Percentiles rank a stretch among this genome's conserved stretches.
phyloP scores from a whole-genome alignment of 2,113 vertebrate genomes.

The Oncorhynchus kisutch region DNA sequence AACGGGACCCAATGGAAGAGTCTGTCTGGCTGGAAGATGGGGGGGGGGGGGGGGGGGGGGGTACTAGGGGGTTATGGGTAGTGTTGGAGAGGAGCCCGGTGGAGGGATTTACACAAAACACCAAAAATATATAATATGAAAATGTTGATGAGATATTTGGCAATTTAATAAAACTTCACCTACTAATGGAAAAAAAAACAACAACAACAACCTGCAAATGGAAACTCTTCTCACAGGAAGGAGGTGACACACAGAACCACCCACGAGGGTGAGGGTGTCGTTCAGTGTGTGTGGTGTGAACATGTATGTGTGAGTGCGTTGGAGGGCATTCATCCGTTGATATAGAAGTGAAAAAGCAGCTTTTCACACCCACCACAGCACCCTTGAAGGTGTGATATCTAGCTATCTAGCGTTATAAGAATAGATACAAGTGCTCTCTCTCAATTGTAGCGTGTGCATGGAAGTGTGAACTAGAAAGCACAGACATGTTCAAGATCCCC shows the following conservation, averaged over 20 bases:
- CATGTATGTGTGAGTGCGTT: conserved; percentile 35
- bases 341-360: conserved; percentile 24
- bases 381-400: conserved; percentile 15
- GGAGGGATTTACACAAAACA: conserved; percentile 17
- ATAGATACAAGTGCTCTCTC: conserved; percentile 8
- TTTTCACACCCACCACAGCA: conserved; percentile 9
- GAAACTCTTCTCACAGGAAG: conserved; percentile 79
- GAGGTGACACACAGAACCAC: conserved; percentile 67
- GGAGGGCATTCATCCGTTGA: conserved; percentile 30
- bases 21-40: neutral
- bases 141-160: neutral
- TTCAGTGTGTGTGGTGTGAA: conserved; percentile 13
- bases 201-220: conserved; percentile 49
- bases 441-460: neutral
- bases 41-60: neutral
- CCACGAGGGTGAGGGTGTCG: conserved; percentile 54
- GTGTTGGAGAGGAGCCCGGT: too few species aligned
- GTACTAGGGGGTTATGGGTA: too few species aligned
- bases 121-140: neutral
- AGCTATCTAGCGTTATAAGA: conserved; percentile 14
- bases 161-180: conserved; percentile 33
- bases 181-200: conserved; percentile 62
- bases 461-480: neutral
- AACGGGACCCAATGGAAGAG: conserved; percentile 5
- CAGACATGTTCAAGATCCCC: conserved; percentile 14